phyloP scores from a whole-genome alignment of 2,888 invertebrate species.

The Orchestes rusci region DNA sequence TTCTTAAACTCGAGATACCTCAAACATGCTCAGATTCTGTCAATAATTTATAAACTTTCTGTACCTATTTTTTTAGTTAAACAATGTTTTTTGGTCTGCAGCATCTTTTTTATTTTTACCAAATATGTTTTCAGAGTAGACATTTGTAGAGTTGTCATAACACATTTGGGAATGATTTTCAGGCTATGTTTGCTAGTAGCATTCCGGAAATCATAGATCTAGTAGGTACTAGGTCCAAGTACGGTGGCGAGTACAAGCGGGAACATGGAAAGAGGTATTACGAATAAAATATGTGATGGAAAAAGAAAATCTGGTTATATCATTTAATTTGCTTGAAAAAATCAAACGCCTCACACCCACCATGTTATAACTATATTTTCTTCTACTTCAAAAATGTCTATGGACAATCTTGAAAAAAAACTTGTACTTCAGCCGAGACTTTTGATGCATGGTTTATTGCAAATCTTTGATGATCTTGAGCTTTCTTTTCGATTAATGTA shows the following conservation, averaged over 20 bases:
- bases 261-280: conserved; percentile 98
- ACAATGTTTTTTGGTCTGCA: conserved; percentile 17
- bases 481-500: too few species aligned
- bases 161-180: conserved; percentile 49
- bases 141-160: too few species aligned
- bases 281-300: conserved; percentile 2
- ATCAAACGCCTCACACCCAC: conserved; percentile 5
- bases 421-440: conserved; percentile 31
- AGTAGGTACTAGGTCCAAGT: conserved; percentile 98
- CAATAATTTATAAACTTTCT: too few species aligned
- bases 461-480: too few species aligned
- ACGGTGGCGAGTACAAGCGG: conserved; percentile 98
- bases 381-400: conserved; percentile 5
- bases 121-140: too few species aligned
- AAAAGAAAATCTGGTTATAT: conserved; percentile 28
- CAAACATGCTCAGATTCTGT: too few species aligned
- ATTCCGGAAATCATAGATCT: conserved; percentile 99
- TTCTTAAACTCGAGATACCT: too few species aligned
- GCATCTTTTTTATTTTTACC: too few species aligned
- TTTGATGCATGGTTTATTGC: conserved; percentile 28
- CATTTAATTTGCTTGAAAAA: conserved; percentile 9
- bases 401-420: conserved; percentile 9
- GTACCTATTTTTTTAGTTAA: too few species aligned
- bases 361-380: conserved; percentile 27
- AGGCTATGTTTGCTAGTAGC: conserved; percentile 99